Evolutionary conservation across 2,888 invertebrate genomes (phyloP).

Genomic region (Dryococelus australis): DNA sequence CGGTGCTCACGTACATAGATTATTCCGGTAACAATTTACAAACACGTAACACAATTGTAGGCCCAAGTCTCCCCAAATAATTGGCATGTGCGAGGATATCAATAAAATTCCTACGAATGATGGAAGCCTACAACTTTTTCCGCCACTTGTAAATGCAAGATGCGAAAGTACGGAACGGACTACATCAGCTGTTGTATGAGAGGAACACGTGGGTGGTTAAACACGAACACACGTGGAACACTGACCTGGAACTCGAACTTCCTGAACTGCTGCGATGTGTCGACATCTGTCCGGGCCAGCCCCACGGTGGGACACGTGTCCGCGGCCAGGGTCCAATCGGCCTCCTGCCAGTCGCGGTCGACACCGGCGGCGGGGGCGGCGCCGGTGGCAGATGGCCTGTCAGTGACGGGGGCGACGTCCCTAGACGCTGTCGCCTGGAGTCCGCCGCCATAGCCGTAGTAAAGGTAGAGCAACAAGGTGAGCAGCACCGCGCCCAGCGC

Average conservation of each 20-base stretch:
- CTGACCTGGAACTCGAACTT: constrained; percentile 84
- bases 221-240: neutral
- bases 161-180: too few species aligned
- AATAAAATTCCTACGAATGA: too few species aligned
- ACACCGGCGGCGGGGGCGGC: neutral
- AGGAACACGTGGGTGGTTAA: too few species aligned
- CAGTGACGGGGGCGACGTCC: neutral
- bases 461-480: constrained; percentile 57
- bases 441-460: constrained; percentile 55
- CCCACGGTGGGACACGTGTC: constrained; percentile 60
- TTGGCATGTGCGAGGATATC: too few species aligned
- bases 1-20: too few species aligned
- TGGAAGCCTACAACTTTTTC: too few species aligned
- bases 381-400: neutral
- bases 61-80: too few species aligned
- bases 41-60: too few species aligned
- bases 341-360: constrained; percentile 49
- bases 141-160: too few species aligned
- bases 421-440: neutral
- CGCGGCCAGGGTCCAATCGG: constrained; percentile 53
- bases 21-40: too few species aligned
- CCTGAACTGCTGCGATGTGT: constrained; percentile 75
- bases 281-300: constrained; percentile 71
- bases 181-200: too few species aligned
- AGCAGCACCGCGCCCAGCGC: constrained; percentile 55